Evolutionary conservation across 2,113 vertebrate species (phyloP), one percentile per base, ranked within the genome.

Genomic region (Psammodynastes pulverulentus): DNA sequence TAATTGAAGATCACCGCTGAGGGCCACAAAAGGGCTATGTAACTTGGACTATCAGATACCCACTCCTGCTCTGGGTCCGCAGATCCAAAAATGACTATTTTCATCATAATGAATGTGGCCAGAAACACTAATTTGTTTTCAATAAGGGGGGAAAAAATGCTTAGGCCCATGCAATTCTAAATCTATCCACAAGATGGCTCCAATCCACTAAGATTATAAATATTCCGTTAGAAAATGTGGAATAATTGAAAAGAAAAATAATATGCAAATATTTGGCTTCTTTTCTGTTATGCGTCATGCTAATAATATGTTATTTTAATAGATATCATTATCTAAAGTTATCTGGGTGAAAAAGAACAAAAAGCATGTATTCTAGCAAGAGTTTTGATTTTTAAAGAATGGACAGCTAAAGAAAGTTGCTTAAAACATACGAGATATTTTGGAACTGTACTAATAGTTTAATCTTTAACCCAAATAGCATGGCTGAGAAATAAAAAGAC

Each of bases 121-220:
- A n/a, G 13, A 43, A 79, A 9, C 7, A 43, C 34, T 39, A 39
- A 84, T 29, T 53, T 5, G 9, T 26, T 56, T 90, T 26, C 49
- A 43, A 79, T 49, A 51, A n/a, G n/a, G 29, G 13, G 51, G 39
- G n/a, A 9, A 9, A 39, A 88, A 87, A 88, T 10, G 10, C 93
- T 58, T 34, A 34, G 9, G 1, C 13, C 29, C 29, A 0, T 95
- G 96, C 92, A 96, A 56, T 97, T 93, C 92, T 91, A 86, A 0
- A 86, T 84, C 9, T 8, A 34, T 93, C 98, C 98, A 98, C 97
- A 96, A 98, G 98, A 96, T 98, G 98, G 94, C 98, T 96, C 96
- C 94, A 88, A 91, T 87, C 93, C 95, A 97, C 97, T 93, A 88
- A 84, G 91, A 88, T 91, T 91, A n/a, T 90, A 86, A 89, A n/a